Percentiles rank a stretch among this genome's conserved stretches.
Conservation (phyloP, 37 sponge, comb jelly and placozoan species). For the Cliona cf. orientalis region DNA sequence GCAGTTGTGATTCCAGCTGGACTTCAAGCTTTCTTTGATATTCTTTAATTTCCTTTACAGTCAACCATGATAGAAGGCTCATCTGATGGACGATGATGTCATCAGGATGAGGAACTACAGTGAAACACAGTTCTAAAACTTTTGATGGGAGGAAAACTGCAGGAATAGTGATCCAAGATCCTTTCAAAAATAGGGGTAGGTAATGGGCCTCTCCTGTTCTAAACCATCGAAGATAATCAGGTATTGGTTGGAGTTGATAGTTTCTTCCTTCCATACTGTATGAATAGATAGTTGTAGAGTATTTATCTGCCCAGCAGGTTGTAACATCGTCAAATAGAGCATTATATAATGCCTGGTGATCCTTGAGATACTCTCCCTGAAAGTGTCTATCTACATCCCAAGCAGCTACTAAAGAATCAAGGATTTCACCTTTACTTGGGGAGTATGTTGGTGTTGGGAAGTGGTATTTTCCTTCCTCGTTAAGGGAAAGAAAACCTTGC, state of each 20-base stretch:
- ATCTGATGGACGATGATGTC: background rate
- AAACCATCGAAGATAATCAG: conserved; percentile 8
- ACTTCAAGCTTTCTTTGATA: background rate
- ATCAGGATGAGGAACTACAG: background rate
- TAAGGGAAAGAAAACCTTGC: background rate
- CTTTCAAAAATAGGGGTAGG: background rate
- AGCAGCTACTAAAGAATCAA: background rate
- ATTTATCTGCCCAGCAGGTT: conserved; percentile 2
- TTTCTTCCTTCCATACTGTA: too few species aligned
- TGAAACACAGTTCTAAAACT: conserved; percentile 12
- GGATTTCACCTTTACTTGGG: background rate
- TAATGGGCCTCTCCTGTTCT: conserved; percentile 1
- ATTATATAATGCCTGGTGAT: background rate
- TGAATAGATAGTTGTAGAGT: conserved; percentile 12
- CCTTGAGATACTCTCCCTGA: background rate
- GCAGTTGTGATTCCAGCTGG: background rate
- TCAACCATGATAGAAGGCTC: conserved; percentile 4
- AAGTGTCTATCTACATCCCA: background rate
- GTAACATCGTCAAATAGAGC: background rate
- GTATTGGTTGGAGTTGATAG: conserved; percentile 12
- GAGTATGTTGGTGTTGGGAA: background rate
- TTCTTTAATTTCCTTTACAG: background rate
- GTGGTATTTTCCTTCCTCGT: background rate
- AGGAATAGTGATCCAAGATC: conserved; percentile 5
- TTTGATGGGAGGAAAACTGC: conserved; percentile 5